Conservation (phyloP, 2,888 invertebrate genomes). For the Lysandra bellargus region DNA sequence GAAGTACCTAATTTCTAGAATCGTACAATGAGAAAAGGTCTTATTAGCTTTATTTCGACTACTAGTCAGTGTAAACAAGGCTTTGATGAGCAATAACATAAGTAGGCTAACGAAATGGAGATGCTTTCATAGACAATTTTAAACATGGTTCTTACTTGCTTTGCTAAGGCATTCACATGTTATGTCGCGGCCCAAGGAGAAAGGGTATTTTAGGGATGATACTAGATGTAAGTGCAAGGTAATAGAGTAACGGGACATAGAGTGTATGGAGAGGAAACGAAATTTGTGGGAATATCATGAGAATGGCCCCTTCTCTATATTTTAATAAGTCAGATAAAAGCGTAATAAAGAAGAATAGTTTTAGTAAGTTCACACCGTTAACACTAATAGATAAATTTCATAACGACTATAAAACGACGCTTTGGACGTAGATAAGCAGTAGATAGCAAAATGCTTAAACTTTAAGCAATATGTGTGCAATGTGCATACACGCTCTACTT, state of each 20-base stretch:
- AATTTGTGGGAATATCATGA: neutral
- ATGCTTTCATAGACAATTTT: no score
- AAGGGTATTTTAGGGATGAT: no score
- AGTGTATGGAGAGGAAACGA: neutral
- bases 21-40: neutral
- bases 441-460: slow-evolving; percentile 9
- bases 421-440: neutral
- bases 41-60: neutral
- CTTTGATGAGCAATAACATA: neutral
- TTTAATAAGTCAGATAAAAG: neutral
- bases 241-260: no score
- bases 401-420: neutral
- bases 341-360: neutral
- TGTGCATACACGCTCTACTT: neutral
- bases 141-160: no score
- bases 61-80: neutral
- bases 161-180: no score
- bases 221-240: no score
- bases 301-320: neutral
- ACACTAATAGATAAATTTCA: slow-evolving; percentile 9
- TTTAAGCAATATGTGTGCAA: neutral
- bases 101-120: no score
- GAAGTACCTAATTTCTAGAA: neutral
- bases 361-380: neutral
- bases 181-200: no score